Conservation (phyloP, 2,797 vertebrate species). For the Steatocranus sp. region DNA sequence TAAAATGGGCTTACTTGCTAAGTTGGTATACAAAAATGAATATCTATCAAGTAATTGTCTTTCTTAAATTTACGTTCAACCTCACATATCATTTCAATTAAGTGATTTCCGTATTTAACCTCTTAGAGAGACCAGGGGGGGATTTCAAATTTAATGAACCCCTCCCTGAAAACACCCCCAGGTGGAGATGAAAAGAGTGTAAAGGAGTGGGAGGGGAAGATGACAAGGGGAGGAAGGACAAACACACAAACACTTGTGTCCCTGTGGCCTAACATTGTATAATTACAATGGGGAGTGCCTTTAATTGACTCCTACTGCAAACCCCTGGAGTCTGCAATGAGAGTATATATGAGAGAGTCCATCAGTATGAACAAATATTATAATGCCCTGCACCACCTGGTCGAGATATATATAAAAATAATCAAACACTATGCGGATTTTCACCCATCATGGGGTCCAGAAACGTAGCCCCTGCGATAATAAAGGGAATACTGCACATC, state of each 20-base stretch:
- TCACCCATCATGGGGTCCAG: background rate
- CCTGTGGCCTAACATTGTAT: slow-evolving; percentile 45
- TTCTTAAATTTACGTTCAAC: background rate
- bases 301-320: slow-evolving; percentile 60
- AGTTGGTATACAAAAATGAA: background rate
- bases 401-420: background rate
- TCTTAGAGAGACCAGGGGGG: background rate
- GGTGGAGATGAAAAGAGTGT: slow-evolving; percentile 26
- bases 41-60: background rate
- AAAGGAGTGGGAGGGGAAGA: slow-evolving; percentile 42
- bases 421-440: background rate
- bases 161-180: slow-evolving; percentile 30
- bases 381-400: background rate
- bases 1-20: background rate
- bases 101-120: background rate
- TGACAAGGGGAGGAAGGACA: slow-evolving; percentile 54
- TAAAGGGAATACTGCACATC: background rate
- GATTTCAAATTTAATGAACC: slow-evolving; percentile 31
- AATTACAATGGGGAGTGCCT: slow-evolving; percentile 60
- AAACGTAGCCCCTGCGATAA: background rate
- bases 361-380: slow-evolving; percentile 6
- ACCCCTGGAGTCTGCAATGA: slow-evolving; percentile 11
- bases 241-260: slow-evolving; percentile 37
- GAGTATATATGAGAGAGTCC: background rate
- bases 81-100: background rate